These are phyloP conservation scores for Smutsia temminckii DNA, from an alignment of 2,797 vertebrate species.

Conservation along the genomic window DNA sequence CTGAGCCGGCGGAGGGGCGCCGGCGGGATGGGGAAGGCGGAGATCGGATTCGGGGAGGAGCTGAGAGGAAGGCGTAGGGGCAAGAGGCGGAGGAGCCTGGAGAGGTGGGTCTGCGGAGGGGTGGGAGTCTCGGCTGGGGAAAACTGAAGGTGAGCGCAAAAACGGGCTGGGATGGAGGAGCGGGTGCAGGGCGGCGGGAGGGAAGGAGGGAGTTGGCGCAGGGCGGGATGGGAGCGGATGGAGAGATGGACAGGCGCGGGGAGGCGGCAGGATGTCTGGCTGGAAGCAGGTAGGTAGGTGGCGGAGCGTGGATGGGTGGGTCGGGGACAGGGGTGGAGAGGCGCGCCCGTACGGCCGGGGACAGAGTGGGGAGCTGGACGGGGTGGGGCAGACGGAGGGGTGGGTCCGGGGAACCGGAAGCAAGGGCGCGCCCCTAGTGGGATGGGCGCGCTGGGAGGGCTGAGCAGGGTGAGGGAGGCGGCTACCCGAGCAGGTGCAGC, in stretches of 20 bases:
- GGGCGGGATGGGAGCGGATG: accelerated
- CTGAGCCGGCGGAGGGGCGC: background rate
- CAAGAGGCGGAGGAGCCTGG: accelerated
- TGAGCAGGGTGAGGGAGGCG: accelerated
- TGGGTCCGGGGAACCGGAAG: background rate
- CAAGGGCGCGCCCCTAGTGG: accelerated
- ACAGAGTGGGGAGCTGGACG: background rate
- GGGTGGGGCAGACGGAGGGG: background rate
- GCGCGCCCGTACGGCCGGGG: accelerated
- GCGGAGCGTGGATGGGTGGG: background rate
- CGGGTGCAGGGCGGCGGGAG: background rate
- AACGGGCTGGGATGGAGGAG: background rate
- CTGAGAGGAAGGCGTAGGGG: background rate
- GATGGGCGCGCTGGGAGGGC: accelerated
- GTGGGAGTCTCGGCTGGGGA: too few relatives aligned
- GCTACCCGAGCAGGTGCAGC: conserved; percentile 91
- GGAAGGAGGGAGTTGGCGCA: background rate
- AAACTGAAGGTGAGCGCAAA: background rate
- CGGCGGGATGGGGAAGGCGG: accelerated
- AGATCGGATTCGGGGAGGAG: accelerated
- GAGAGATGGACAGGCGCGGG: too few relatives aligned
- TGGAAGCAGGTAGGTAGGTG: accelerated
- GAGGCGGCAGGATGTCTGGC: too few relatives aligned
- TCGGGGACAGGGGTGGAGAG: accelerated
- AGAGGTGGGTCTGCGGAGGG: too few relatives aligned